Percentiles rank a stretch among this genome's conserved stretches.
Conservation (phyloP, 2,797 vertebrate species). For the Chromis chromis region DNA sequence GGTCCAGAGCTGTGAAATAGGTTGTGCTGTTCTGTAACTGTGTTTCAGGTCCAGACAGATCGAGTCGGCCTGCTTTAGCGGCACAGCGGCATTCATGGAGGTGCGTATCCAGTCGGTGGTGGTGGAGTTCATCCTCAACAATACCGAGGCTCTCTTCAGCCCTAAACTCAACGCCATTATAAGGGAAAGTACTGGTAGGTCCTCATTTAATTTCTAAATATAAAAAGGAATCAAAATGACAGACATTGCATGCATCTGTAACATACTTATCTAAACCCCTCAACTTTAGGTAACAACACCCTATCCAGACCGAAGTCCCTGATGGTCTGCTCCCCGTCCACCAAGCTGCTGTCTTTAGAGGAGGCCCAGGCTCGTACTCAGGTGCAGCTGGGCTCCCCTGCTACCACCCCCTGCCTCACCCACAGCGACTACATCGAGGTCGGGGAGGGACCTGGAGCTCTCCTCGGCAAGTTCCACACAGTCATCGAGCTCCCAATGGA, state of each 20-base stretch:
- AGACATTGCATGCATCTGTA: neutral
- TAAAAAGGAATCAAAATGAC: neutral
- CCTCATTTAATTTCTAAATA: neutral
- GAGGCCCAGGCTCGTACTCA: slow-evolving; percentile 97
- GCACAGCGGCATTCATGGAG: slow-evolving; percentile 98
- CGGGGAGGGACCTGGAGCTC: slow-evolving; percentile 93
- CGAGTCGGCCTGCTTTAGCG: slow-evolving; percentile 97
- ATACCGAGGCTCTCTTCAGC: slow-evolving; percentile 96
- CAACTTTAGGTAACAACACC: slow-evolving; percentile 88
- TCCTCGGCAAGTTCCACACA: slow-evolving; percentile 95
- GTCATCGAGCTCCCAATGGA: slow-evolving; percentile 95
- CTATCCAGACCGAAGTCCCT: slow-evolving; percentile 95
- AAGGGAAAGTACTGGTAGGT: slow-evolving; percentile 91
- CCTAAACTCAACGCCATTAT: slow-evolving; percentile 92
- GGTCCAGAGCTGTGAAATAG: slow-evolving; percentile 64
- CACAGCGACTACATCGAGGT: slow-evolving; percentile 98
- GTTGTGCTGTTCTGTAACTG: slow-evolving; percentile 59
- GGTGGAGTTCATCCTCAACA: slow-evolving; percentile 98
- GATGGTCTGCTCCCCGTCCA: slow-evolving; percentile 94
- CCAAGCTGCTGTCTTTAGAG: slow-evolving; percentile 94
- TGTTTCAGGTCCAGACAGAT: slow-evolving; percentile 94
- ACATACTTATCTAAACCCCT: neutral
- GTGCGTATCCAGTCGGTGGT: slow-evolving; percentile 98
- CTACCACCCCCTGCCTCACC: slow-evolving; percentile 82
- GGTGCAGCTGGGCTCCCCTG: slow-evolving; percentile 91